Evolutionary conservation across 92 coral and sea anemone species (phyloP), one percentile per base, ranked within the genome.

Genomic region (Diadumene lineata): DNA sequence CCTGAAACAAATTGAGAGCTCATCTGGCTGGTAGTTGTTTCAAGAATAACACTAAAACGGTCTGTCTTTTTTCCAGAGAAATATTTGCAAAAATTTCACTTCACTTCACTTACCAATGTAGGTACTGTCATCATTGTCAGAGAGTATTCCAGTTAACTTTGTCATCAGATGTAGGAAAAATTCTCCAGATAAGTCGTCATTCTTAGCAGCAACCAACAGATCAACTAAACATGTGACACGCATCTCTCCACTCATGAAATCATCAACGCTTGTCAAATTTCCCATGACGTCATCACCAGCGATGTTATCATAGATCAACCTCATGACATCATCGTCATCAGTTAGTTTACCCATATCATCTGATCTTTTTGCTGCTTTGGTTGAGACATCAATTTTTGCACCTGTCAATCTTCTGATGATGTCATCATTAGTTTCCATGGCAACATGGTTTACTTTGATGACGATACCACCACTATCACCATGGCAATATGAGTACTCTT

Each of bases 401-500:
- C 93, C 88, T 50, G 70, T 74, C 53, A 91, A 78, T 44, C 55
- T 43, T 29, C 77, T 80, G 63, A 91, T 74, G 34, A 86, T 48
- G 57, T 61, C 83, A 46, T 84, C 87, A 62, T 22, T 31, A 38
- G 48, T 1, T 58, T 58, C 31, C 31, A 15, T 26, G 11, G 38
- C 34, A 62, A 1, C 24, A 46, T 23, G 56, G 30, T 55, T 32
- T 66, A 13, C 34, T 30, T 48, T 84, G 69, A 91, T 72, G 23
- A 86, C 57, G 32, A 92, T 85, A 15, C 97, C 97, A 46, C 97
- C 98, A n/a, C 83, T 51, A 50, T 89, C 96, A 50, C 98, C 97
- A 85, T 88, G 72, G 0, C 76, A 75, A 84, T 92, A 92, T 31
- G 64, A 67, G 62, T 78, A 86, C 56, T 71, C 69, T 0, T 60